Conservation (phyloP, 2,797 vertebrate species). For the Gallinago nigripennis region DNA sequence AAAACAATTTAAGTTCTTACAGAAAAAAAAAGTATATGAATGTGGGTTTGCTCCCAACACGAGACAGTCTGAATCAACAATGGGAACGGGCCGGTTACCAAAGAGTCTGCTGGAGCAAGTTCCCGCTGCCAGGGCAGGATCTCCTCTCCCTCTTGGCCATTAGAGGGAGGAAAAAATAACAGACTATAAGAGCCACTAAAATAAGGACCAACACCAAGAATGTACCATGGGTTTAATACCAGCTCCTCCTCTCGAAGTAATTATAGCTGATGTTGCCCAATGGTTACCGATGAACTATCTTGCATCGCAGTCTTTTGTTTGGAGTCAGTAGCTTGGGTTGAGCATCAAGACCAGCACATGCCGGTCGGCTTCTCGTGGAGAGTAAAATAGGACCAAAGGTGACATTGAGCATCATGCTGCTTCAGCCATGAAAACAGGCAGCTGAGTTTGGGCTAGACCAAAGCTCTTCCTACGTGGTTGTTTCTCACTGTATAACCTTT, state of each 20-base stretch:
- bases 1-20: slow-evolving; percentile 65
- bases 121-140: slow-evolving; percentile 57
- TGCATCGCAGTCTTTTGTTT: slow-evolving; percentile 28
- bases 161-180: slow-evolving; percentile 73
- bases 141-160: slow-evolving; percentile 66
- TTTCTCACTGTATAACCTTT: slow-evolving; percentile 20
- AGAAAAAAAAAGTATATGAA: slow-evolving; percentile 46
- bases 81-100: slow-evolving; percentile 63
- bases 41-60: slow-evolving; percentile 70
- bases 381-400: slow-evolving; percentile 28
- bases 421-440: background rate
- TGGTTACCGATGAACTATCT: slow-evolving; percentile 44
- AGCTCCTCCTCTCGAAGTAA: slow-evolving; percentile 56
- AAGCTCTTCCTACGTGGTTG: background rate
- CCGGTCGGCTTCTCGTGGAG: background rate
- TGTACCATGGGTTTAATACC: slow-evolving; percentile 70
- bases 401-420: background rate
- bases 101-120: slow-evolving; percentile 68
- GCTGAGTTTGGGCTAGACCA: background rate
- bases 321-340: slow-evolving; percentile 30
- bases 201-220: slow-evolving; percentile 70
- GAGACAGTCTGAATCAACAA: slow-evolving; percentile 75
- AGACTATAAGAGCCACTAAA: slow-evolving; percentile 66
- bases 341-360: background rate
- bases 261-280: slow-evolving; percentile 58